phyloP scores from a whole-genome alignment of 2,888 invertebrate species.

The Anoplius nigerrimus region DNA sequence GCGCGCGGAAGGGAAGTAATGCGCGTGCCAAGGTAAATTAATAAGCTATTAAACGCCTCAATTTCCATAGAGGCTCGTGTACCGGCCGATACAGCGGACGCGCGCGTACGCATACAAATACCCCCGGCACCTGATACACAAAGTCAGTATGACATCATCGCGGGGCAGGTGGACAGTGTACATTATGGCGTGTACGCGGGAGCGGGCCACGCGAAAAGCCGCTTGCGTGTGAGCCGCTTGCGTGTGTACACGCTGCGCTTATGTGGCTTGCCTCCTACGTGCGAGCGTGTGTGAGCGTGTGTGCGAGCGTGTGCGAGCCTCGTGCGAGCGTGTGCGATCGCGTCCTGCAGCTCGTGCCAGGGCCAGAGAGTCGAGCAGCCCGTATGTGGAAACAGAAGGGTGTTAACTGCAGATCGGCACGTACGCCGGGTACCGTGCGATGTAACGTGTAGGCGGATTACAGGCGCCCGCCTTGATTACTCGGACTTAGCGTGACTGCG shows the following conservation, averaged over 20 bases:
- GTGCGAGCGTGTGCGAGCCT: background rate
- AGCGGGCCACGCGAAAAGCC: too few relatives aligned
- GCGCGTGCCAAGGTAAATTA: too few relatives aligned
- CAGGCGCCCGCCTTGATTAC: slow-evolving; percentile 45
- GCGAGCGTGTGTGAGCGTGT: background rate
- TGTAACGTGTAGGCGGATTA: slow-evolving; percentile 42
- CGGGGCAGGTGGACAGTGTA: background rate
- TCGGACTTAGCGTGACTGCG: slow-evolving; percentile 33
- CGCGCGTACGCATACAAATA: slow-evolving; percentile 1
- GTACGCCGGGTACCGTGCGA: slow-evolving; percentile 8
- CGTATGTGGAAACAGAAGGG: slow-evolving; percentile 4
- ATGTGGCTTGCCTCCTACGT: background rate
- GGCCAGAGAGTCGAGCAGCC: background rate
- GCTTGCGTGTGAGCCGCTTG: background rate
- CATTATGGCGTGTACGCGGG: too few relatives aligned
- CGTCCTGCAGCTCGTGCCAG: background rate
- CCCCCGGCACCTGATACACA: background rate
- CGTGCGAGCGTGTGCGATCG: background rate
- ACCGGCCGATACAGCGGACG: background rate
- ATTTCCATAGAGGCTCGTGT: background rate
- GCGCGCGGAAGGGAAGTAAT: too few relatives aligned
- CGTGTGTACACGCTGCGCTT: background rate
- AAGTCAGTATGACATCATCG: slow-evolving; percentile 6
- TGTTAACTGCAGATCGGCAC: slow-evolving; percentile 5
- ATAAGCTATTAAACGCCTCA: too few relatives aligned